Percentiles rank a stretch among this genome's conserved stretches.
Conservation (phyloP, 2,113 vertebrate genomes). For the Himantopus leucocephalus region DNA sequence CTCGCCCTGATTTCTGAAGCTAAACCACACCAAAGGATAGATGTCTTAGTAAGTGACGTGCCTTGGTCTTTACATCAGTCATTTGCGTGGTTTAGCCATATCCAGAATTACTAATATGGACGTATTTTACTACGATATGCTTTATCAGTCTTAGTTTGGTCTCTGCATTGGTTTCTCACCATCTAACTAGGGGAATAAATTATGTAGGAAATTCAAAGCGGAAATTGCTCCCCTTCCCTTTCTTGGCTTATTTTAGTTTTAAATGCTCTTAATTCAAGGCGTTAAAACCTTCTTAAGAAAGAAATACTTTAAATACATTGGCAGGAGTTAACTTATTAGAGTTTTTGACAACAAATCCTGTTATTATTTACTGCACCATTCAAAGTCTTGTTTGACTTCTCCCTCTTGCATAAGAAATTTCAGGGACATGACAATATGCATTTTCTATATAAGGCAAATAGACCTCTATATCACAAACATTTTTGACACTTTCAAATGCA, state of each 20-base stretch:
- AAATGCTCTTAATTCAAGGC: not conserved
- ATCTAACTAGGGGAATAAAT: not conserved
- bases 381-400: not conserved
- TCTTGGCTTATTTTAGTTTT: not conserved
- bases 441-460: constrained; percentile 24
- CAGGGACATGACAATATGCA: not conserved
- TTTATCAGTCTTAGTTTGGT: not conserved
- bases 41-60: not conserved
- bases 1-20: not conserved
- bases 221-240: not conserved
- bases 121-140: not conserved
- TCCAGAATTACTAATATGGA: not conserved
- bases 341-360: not conserved
- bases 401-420: constrained; percentile 21
- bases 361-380: not conserved
- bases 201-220: not conserved
- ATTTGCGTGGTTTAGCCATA: not conserved
- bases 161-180: not conserved
- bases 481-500: constrained; percentile 19
- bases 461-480: constrained; percentile 10
- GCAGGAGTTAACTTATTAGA: not conserved
- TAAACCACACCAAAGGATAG: not conserved
- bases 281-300: not conserved
- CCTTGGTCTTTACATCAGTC: not conserved
- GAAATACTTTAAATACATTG: not conserved